Evolutionary conservation across 2,797 vertebrate species (phyloP).

Genomic region (Holocentrus rufus): DNA sequence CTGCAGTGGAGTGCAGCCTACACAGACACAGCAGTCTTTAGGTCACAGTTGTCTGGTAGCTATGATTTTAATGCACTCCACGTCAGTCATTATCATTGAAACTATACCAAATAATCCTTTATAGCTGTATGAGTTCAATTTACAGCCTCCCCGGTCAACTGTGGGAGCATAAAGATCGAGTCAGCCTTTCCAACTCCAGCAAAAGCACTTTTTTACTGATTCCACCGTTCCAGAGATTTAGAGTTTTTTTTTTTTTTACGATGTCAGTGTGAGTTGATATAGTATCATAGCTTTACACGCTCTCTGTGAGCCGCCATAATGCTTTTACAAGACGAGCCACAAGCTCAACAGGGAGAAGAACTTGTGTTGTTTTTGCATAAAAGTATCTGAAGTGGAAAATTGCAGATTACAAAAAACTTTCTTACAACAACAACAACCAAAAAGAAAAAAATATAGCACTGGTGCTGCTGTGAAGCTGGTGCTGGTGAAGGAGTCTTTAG

Average conservation of each 20-base stretch:
- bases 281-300: constrained; percentile 23
- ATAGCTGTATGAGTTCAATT: constrained; percentile 59
- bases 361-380: constrained; percentile 35
- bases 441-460: constrained; percentile 16
- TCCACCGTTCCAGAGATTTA: constrained; percentile 39
- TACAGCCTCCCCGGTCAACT: constrained; percentile 65
- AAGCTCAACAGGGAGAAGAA: constrained; percentile 13
- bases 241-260: constrained; percentile 52
- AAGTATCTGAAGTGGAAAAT: constrained; percentile 45
- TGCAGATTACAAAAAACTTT: constrained; percentile 39
- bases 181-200: constrained; percentile 60
- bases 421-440: not conserved
- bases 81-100: constrained; percentile 34
- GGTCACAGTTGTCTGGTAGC: not conserved
- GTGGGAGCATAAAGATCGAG: constrained; percentile 63
- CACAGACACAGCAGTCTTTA: constrained; percentile 8
- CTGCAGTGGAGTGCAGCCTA: not conserved
- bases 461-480: not conserved
- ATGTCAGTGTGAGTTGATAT: constrained; percentile 48
- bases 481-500: not conserved
- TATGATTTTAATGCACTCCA: constrained; percentile 37
- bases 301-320: constrained; percentile 32
- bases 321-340: constrained; percentile 43
- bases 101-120: constrained; percentile 59
- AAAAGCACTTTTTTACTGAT: constrained; percentile 49